Conservation (phyloP, 2,888 invertebrate genomes). For the Melanargia galathea region DNA sequence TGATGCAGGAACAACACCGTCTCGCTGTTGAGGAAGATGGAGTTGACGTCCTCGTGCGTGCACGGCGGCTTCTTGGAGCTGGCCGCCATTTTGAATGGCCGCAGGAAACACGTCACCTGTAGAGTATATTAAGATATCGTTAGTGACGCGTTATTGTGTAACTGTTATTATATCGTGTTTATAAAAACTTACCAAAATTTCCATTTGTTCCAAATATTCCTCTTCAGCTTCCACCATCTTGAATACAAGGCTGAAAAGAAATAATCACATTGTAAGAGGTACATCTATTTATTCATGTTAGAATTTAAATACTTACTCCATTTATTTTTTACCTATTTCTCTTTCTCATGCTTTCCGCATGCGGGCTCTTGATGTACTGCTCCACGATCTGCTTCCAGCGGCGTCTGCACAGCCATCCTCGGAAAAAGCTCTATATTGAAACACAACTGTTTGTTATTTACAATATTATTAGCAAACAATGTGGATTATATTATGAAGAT, state of each 20-base stretch:
- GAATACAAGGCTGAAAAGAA: constrained; percentile 87
- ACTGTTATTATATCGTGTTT: neutral
- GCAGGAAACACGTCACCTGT: constrained; percentile 89
- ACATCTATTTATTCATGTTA: too few relatives aligned
- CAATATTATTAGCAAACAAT: neutral
- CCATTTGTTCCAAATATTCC: constrained; percentile 95
- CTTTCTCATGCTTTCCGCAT: constrained; percentile 96
- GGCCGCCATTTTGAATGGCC: constrained; percentile 96
- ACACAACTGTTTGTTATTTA: neutral
- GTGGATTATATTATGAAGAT: too few relatives aligned
- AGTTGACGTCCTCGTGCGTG: constrained; percentile 96
- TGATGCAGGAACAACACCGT: constrained; percentile 96
- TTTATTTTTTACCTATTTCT: constrained; percentile 86
- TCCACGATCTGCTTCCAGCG: constrained; percentile 98
- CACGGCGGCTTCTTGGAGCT: constrained; percentile 96
- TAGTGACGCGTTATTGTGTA: too few relatives aligned
- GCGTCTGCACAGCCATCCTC: constrained; percentile 95
- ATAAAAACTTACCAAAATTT: constrained; percentile 77
- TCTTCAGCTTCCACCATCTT: constrained; percentile 97
- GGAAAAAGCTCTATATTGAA: constrained; percentile 90
- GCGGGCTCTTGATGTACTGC: constrained; percentile 96
- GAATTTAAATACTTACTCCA: too few relatives aligned
- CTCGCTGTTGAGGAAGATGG: constrained; percentile 96
- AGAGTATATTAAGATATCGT: too few relatives aligned
- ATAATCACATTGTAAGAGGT: neutral